phyloP scores from a whole-genome alignment of 2,113 vertebrate species.

The Petrocephalus microphthalmus region DNA sequence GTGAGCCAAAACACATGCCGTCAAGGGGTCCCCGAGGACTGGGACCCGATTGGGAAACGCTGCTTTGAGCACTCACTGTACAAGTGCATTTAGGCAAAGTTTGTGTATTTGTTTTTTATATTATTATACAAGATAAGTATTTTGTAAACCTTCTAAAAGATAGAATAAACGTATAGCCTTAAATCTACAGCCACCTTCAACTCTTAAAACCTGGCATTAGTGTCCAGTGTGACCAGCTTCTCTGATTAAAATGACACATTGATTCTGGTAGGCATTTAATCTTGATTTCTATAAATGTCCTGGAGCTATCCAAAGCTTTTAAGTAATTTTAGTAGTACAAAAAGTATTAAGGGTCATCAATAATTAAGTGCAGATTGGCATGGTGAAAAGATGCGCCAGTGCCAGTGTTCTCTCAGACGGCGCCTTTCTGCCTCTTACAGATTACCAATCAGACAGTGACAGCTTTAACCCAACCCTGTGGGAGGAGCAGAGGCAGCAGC shows the following conservation, averaged over 20 bases:
- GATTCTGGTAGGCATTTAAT: neutral
- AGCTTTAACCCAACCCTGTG: constrained; percentile 96
- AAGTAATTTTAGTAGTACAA: neutral
- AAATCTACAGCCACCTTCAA: neutral
- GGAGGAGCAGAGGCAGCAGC: constrained; percentile 97
- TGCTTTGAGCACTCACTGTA: neutral
- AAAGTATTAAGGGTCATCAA: neutral
- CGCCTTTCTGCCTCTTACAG: constrained; percentile 46
- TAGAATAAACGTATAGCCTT: neutral
- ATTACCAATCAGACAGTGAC: constrained; percentile 98
- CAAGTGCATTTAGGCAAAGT: neutral
- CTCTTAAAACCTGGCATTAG: neutral
- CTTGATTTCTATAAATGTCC: neutral
- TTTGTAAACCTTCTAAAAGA: neutral
- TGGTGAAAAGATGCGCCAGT: neutral
- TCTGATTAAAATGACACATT: neutral
- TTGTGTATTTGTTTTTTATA: neutral
- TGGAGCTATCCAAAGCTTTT: neutral
- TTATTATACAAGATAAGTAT: neutral
- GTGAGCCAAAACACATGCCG: neutral
- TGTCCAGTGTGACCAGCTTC: neutral
- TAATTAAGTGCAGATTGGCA: neutral
- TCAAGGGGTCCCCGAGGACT: neutral
- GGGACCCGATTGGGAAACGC: neutral
- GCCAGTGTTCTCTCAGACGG: neutral